phyloP scores from a whole-genome alignment of 2,113 vertebrate genomes.

The Delphinus delphis region DNA sequence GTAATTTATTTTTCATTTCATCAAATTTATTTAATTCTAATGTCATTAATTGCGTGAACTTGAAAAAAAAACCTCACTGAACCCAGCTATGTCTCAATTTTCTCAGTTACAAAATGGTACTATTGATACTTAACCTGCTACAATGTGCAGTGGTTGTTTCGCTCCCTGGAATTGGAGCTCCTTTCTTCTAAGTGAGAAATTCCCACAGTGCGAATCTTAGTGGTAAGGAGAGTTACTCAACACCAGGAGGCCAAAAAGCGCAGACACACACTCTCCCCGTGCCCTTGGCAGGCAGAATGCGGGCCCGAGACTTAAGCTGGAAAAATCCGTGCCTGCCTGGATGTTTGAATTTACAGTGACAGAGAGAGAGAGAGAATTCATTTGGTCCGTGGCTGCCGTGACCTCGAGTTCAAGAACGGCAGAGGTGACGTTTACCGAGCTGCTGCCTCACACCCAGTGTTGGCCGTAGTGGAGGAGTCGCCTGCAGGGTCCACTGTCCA shows the following conservation, averaged over 20 bases:
- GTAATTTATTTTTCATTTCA: background rate
- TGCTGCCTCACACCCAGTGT: accelerated
- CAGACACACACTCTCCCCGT: no score
- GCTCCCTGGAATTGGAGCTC: background rate
- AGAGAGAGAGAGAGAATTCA: background rate
- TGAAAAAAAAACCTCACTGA: background rate
- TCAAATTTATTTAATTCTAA: background rate
- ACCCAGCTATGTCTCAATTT: background rate
- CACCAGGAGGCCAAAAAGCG: background rate
- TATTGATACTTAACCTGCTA: background rate
- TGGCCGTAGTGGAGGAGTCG: accelerated
- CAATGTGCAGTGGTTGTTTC: background rate
- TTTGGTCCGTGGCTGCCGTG: background rate
- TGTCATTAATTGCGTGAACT: background rate
- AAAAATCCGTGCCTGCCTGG: background rate
- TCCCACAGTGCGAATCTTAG: background rate
- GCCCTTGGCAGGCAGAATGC: background rate
- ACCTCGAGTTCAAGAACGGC: accelerated
- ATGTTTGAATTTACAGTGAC: background rate
- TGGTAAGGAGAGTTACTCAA: background rate
- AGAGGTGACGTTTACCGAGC: background rate
- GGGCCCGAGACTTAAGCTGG: background rate
- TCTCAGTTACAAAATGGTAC: background rate
- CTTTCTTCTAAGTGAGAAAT: background rate
- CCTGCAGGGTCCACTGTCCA: background rate